phyloP scores from a whole-genome alignment of 2,797 vertebrate species.

The Malurus splendens region DNA sequence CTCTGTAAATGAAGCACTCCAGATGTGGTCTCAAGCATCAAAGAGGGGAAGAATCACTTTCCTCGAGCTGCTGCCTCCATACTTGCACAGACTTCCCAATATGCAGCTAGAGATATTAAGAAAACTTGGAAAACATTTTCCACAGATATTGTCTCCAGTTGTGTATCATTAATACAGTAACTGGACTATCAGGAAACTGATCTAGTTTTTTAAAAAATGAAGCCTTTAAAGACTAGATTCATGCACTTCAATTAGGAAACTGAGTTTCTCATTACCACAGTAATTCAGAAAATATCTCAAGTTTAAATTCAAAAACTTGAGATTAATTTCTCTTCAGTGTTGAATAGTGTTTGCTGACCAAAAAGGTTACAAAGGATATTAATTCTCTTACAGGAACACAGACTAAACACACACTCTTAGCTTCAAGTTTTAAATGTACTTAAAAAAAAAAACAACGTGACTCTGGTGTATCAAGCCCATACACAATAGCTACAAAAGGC shows the following conservation, averaged over 20 bases:
- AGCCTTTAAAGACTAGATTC: not conserved
- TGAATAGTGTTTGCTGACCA: not conserved
- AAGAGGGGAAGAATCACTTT: not conserved
- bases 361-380: not conserved
- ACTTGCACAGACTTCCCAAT: not conserved
- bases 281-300: not conserved
- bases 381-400: not conserved
- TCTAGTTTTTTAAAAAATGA: not conserved
- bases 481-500: not conserved
- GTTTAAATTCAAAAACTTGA: not conserved
- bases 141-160: not conserved
- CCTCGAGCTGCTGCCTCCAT: accelerated
- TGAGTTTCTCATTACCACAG: accelerated
- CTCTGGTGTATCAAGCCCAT: not conserved
- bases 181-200: not conserved
- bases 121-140: not conserved
- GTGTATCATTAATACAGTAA: not conserved
- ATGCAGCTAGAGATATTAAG: not conserved
- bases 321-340: not conserved
- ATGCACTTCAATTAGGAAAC: not conserved
- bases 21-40: not conserved
- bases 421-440: not conserved
- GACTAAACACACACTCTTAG: not conserved
- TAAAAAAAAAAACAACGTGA: accelerated
- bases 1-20: not conserved